Base-by-base conservation (phyloP, 2,113 vertebrate genomes). In the Cettia cetti region DNA sequence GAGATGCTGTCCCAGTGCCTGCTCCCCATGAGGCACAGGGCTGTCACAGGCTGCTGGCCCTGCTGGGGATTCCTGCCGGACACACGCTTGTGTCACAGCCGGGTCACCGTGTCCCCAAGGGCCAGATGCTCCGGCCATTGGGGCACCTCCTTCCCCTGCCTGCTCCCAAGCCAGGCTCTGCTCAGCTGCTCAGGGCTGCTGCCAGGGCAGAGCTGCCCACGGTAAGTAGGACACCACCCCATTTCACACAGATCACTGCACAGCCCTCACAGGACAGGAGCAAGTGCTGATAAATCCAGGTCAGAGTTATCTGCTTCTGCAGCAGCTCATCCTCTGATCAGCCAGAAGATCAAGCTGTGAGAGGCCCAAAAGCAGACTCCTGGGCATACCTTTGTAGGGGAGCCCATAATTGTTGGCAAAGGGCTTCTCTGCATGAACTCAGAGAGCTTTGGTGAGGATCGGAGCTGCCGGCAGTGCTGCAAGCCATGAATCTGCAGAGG, bases 391-490 rank as follows among this genome's bases (percentile, higher is more conserved):
- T 99, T 99, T 56, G 98, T 98, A 3, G 99, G 99, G 69, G 99
- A 99, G 91, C 99, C 99, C 91, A 99, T 80, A 95, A 99, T 99
- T 6, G 99, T 99, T 74, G 99, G 99, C 49, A 99, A 97, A 37
- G 99, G 99, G 94, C 97, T 99, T 20, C 99, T 98, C 98, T 99
- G 99, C 97, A 99, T 98, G 93, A 99, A 98, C 90, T 99, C 99
- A 0, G 99, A 99, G 72, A 99, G 98, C 89, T 99, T 98, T 5
- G 99, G 99, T 2, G 99, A 99, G 49, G 99, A 98, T 6, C 99
- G 97, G 31, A 99, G 97, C n/a, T 98, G 98, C 23, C 99, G 97
- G 97, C 95, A 98, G 54, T 94, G 98, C 88, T 96, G 98, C 45
- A 98, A 85, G 37, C 91, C 96, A 0, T 97, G 97, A 10, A 96